These are phyloP conservation scores for Acanthosepion lycidas DNA, from an alignment of 2,888 invertebrate genomes.

Conservation along the genomic window DNA sequence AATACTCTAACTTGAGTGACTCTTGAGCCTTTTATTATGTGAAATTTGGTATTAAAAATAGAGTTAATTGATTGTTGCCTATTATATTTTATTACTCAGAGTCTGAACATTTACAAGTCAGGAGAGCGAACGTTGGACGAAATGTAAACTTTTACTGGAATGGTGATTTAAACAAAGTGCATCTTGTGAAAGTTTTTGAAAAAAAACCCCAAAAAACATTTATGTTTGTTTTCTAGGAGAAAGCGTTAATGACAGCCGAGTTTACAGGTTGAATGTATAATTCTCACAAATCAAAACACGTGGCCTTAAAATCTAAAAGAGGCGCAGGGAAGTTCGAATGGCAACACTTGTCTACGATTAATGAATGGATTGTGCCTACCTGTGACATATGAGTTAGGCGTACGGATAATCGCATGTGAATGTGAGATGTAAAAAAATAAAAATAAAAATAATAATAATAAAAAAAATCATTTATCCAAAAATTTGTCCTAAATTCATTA, in stretches of 20 bases:
- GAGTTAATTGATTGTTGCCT: too few relatives aligned
- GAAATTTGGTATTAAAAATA: too few relatives aligned
- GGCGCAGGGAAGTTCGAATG: not conserved
- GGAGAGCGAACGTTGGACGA: too few relatives aligned
- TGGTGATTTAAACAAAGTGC: too few relatives aligned
- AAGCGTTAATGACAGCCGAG: not conserved
- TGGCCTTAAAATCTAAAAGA: not conserved
- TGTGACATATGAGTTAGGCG: not conserved
- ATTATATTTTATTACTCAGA: too few relatives aligned
- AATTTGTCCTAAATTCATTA: not conserved
- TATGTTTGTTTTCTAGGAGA: not conserved
- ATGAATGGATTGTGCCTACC: slow-evolving; percentile 33
- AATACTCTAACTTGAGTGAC: too few relatives aligned
- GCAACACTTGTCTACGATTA: not conserved
- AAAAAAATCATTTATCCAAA: not conserved
- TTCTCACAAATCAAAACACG: not conserved
- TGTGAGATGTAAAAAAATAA: not conserved
- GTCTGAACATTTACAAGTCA: too few relatives aligned
- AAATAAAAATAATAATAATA: not conserved
- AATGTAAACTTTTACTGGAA: too few relatives aligned
- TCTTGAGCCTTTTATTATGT: too few relatives aligned
- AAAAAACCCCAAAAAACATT: too few relatives aligned
- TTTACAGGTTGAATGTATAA: not conserved
- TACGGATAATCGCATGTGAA: not conserved
- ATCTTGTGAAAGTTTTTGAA: too few relatives aligned